These are phyloP conservation scores for Scelioninae gen. 2 DNA, from an alignment of 2,888 invertebrate genomes.

Conservation along the genomic window DNA sequence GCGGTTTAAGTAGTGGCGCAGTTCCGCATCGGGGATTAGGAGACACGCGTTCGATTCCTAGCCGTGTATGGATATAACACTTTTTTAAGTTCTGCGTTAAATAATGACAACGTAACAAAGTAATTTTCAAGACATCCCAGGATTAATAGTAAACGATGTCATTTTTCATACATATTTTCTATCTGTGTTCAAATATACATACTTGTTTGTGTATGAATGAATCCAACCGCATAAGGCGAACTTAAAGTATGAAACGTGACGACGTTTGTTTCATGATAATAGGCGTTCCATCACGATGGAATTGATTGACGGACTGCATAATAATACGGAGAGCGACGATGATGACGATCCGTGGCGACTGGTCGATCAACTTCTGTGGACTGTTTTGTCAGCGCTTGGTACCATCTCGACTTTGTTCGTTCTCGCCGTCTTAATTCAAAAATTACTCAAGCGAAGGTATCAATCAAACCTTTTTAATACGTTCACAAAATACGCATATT, in stretches of 20 bases:
- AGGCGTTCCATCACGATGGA: slow-evolving; percentile 46
- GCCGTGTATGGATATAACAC: too few species aligned
- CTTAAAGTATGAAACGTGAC: slow-evolving; percentile 42
- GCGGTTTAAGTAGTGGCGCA: too few species aligned
- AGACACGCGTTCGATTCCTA: too few species aligned
- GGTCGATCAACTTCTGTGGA: slow-evolving; percentile 65
- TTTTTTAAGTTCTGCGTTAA: too few species aligned
- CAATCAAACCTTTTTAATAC: not conserved
- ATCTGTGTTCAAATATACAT: too few species aligned
- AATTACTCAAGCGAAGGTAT: slow-evolving; percentile 20
- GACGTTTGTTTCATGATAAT: slow-evolving; percentile 52
- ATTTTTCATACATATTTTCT: too few species aligned
- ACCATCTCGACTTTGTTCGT: slow-evolving; percentile 62
- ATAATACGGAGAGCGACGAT: slow-evolving; percentile 36
- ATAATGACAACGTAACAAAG: too few species aligned
- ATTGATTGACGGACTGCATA: slow-evolving; percentile 48
- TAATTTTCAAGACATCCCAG: too few species aligned
- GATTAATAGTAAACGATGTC: too few species aligned
- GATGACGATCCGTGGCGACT: slow-evolving; percentile 65
- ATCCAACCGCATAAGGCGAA: slow-evolving; percentile 26
- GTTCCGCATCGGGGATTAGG: too few species aligned
- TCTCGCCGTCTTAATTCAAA: slow-evolving; percentile 50
- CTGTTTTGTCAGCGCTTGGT: slow-evolving; percentile 62
- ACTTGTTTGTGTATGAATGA: too few species aligned
- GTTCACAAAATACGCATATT: too few species aligned